These are phyloP conservation scores for Aphodius granarius DNA, from an alignment of 2,888 invertebrate species.

Conservation along the genomic window DNA sequence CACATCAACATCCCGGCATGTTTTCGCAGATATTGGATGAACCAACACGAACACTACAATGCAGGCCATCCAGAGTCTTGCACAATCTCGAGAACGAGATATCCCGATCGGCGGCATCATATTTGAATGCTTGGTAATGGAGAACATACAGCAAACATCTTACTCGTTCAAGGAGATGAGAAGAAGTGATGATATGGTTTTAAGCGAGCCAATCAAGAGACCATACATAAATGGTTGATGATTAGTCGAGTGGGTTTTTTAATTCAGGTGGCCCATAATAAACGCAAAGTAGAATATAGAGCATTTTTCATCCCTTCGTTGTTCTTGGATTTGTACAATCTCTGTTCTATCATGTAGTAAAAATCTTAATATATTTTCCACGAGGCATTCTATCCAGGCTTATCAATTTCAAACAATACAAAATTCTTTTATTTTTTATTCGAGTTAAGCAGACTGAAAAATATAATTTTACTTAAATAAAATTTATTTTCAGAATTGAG, in stretches of 20 bases:
- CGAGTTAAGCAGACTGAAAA: too few species aligned
- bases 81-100: not conserved
- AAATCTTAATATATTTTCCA: too few species aligned
- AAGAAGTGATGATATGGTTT: not conserved
- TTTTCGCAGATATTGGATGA: conserved; percentile 40
- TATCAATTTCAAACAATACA: too few species aligned
- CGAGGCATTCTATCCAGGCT: too few species aligned
- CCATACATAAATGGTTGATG: not conserved
- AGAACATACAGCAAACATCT: conserved; percentile 1
- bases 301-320: too few species aligned
- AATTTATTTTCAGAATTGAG: too few species aligned
- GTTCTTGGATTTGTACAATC: too few species aligned
- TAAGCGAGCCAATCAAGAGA: not conserved
- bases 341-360: too few species aligned
- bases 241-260: not conserved
- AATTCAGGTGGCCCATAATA: too few species aligned
- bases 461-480: too few species aligned
- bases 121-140: not conserved
- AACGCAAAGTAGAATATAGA: too few species aligned
- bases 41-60: conserved; percentile 1
- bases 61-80: not conserved
- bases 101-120: not conserved
- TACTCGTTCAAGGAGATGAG: not conserved
- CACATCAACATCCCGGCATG: conserved; percentile 63
- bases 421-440: too few species aligned